A percentile compares a stretch with the other conserved stretches of the same genome.
These are phyloP conservation scores for Anguilla megastoma DNA, from an alignment of 2,797 vertebrate species.

Conservation along the genomic window DNA sequence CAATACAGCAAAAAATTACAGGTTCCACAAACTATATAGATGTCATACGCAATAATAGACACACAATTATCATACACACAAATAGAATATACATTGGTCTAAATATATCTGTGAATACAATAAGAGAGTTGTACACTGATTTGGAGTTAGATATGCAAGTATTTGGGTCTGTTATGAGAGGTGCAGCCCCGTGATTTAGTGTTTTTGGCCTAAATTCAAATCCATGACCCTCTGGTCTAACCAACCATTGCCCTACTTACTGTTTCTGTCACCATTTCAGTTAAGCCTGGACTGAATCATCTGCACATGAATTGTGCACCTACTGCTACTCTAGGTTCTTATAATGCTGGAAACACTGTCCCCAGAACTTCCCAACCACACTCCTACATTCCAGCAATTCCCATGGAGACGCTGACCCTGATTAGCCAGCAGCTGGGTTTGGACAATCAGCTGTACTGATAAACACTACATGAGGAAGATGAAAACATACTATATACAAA, in stretches of 20 bases:
- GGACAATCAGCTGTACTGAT: neutral
- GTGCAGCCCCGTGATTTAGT: neutral
- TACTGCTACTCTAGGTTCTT: neutral
- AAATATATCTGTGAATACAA: neutral
- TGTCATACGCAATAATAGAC: no score
- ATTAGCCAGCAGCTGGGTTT: neutral
- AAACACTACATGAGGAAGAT: conserved; percentile 7
- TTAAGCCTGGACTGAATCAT: neutral
- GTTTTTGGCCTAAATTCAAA: neutral
- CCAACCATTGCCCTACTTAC: neutral
- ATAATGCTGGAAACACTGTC: neutral
- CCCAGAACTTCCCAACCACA: neutral
- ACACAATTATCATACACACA: neutral
- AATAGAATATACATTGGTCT: neutral
- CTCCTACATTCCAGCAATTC: neutral
- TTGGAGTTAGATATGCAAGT: neutral
- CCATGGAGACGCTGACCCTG: neutral
- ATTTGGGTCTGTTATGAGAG: neutral
- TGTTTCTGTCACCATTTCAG: neutral
- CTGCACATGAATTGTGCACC: neutral
- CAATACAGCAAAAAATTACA: no score
- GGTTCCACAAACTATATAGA: no score
- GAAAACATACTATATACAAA: neutral
- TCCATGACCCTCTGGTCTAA: neutral
- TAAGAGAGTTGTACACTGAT: neutral